A percentile compares a stretch with the other conserved stretches of the same genome.
Evolutionary conservation across 2,797 vertebrate genomes (phyloP).

Genomic region (Melopsittacus undulatus): DNA sequence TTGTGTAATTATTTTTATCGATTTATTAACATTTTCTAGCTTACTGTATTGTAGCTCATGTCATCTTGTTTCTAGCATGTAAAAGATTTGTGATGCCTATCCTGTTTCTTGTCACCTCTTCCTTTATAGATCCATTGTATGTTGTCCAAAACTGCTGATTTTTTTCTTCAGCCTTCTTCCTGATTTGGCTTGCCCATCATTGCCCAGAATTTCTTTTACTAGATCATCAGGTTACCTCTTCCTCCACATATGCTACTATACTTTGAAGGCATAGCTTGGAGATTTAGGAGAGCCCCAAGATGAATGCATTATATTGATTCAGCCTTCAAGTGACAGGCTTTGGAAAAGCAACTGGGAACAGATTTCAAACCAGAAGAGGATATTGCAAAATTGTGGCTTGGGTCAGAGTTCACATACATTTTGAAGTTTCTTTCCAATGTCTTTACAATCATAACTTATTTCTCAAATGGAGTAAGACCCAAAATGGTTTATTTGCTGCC

Average conservation of each 20-base stretch:
- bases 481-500: neutral
- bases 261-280: neutral
- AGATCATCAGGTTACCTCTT: neutral
- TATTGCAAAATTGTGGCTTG: neutral
- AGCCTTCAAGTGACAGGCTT: neutral
- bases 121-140: neutral
- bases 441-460: neutral
- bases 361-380: neutral
- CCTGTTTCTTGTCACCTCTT: neutral
- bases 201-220: neutral
- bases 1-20: conserved; percentile 13
- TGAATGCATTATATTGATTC: neutral
- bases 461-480: neutral
- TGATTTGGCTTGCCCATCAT: neutral
- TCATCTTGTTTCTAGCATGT: neutral
- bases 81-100: neutral
- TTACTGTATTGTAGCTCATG: neutral
- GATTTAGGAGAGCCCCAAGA: neutral
- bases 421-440: neutral
- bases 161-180: neutral
- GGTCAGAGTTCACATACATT: neutral
- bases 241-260: neutral
- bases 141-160: neutral
- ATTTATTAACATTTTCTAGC: neutral
- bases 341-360: neutral